These are phyloP conservation scores for Danio tinwini DNA, from an alignment of 2,797 vertebrate genomes.

Conservation along the genomic window DNA sequence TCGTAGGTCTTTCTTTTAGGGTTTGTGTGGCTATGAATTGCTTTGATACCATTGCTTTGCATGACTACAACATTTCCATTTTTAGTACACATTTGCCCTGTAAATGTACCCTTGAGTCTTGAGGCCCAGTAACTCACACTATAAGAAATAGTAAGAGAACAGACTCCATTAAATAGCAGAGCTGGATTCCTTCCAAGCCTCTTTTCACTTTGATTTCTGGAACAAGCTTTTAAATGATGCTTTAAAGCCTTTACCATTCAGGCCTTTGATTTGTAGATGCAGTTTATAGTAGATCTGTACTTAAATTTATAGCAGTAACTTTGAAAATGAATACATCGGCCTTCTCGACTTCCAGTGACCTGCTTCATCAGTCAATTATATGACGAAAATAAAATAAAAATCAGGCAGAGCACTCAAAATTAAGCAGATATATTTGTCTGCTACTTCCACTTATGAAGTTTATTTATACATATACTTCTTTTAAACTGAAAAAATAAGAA, in stretches of 20 bases:
- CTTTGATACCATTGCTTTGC: no score
- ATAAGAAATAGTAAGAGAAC: neutral
- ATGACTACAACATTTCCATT: no score
- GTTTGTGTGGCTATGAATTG: no score
- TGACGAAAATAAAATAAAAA: neutral
- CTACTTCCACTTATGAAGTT: neutral
- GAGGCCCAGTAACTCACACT: neutral
- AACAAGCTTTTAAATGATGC: neutral
- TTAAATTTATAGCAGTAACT: neutral
- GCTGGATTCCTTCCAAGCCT: slow-evolving; percentile 6
- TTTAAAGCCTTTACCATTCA: neutral
- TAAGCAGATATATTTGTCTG: no score
- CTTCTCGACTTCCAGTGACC: neutral
- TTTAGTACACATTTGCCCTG: no score
- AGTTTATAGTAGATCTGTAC: neutral
- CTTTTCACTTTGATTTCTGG: neutral
- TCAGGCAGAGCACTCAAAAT: neutral
- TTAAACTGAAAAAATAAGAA: no score
- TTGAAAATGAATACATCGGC: neutral
- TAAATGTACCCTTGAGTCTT: neutral
- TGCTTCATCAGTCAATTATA: neutral
- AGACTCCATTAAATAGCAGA: slow-evolving; percentile 5
- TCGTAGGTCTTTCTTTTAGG: no score
- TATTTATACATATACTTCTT: no score
- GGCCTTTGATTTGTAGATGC: neutral